These are phyloP conservation scores for Cephus spinipes DNA, from an alignment of 2,888 invertebrate species.

Conservation along the genomic window DNA sequence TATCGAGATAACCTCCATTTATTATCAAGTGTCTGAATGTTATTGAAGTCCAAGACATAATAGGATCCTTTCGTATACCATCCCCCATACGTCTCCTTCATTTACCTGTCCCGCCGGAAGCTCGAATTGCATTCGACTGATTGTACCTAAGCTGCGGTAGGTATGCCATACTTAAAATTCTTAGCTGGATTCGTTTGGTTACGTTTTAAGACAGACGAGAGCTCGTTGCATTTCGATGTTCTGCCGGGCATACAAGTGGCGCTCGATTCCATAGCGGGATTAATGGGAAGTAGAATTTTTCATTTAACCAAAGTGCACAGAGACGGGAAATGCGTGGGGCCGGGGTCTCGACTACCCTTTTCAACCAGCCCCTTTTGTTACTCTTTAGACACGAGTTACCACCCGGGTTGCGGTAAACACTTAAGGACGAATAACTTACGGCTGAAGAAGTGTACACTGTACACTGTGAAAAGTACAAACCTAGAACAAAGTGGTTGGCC, in stretches of 20 bases:
- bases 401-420: neutral
- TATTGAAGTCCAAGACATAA: slow-evolving; percentile 16
- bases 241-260: neutral
- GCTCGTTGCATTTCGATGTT: neutral
- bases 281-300: neutral
- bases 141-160: neutral
- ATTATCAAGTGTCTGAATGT: neutral
- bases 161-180: neutral
- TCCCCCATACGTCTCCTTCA: neutral
- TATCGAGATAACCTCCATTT: slow-evolving; percentile 3
- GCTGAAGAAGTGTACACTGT: neutral
- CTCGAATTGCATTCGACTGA: slow-evolving; percentile 2
- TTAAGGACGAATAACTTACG: neutral
- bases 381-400: slow-evolving; percentile 7
- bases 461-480: neutral
- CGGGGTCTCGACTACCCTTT: neutral
- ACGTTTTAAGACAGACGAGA: neutral
- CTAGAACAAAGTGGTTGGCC: neutral
- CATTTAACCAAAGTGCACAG: neutral
- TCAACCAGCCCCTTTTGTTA: neutral
- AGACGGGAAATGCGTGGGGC: neutral
- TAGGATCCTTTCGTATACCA: slow-evolving; percentile 4
- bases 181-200: neutral
- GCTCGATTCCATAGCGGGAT: neutral
- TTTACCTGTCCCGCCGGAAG: neutral